phyloP scores from a whole-genome alignment of 2,113 vertebrate species.

The Scolopax mira region DNA sequence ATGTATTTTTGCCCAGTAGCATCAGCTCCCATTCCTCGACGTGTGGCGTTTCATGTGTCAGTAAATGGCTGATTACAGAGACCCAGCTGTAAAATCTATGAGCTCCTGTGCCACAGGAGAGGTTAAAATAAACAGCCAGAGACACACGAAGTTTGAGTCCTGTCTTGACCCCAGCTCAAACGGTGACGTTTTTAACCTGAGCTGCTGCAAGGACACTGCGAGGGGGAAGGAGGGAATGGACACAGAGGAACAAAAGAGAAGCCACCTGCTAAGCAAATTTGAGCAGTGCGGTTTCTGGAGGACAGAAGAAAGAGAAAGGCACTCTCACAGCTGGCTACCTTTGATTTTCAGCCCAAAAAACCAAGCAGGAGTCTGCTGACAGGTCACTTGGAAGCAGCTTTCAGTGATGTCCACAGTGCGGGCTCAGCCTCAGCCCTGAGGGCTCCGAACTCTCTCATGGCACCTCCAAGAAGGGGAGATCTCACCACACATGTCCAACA shows the following conservation, averaged over 20 bases:
- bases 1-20: constrained; percentile 40
- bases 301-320: not conserved
- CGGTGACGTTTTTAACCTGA: not conserved
- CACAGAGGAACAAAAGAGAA: not conserved
- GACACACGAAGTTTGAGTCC: not conserved
- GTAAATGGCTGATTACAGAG: not conserved
- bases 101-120: not conserved
- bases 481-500: not conserved
- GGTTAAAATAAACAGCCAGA: not conserved
- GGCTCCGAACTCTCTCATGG: not conserved
- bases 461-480: not conserved
- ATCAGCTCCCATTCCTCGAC: constrained; percentile 11
- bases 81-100: not conserved
- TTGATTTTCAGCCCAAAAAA: not conserved
- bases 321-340: not conserved
- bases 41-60: not conserved
- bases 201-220: not conserved
- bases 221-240: not conserved
- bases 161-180: not conserved
- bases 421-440: not conserved
- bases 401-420: not conserved
- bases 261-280: not conserved
- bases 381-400: not conserved
- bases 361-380: not conserved
- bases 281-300: not conserved